These are phyloP conservation scores for Polylopha cassiicola DNA, from an alignment of 2,888 invertebrate species.

Conservation along the genomic window DNA sequence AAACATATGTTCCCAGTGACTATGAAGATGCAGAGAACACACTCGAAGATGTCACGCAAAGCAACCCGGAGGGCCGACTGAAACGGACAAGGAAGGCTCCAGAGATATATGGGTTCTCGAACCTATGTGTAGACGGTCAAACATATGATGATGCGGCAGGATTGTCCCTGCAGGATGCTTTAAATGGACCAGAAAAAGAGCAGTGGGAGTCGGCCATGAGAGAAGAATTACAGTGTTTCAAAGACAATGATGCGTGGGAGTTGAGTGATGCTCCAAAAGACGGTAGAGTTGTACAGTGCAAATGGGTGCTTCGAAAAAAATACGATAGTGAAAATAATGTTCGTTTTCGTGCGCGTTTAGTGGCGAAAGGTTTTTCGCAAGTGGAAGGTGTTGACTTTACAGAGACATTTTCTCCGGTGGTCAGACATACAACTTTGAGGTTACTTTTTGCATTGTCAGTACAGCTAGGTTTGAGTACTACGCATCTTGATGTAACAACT, in stretches of 20 bases:
- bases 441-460: slow-evolving; percentile 21
- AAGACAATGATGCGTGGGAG: slow-evolving; percentile 1
- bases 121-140: slow-evolving; percentile 2
- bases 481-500: slow-evolving; percentile 26
- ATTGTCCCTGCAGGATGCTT: too few relatives aligned
- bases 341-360: slow-evolving; percentile 23
- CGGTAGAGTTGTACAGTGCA: slow-evolving; percentile 24
- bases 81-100: slow-evolving; percentile 1
- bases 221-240: neutral
- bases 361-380: slow-evolving; percentile 23
- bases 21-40: too few relatives aligned
- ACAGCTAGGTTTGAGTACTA: slow-evolving; percentile 21
- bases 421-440: slow-evolving; percentile 24
- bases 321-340: slow-evolving; percentile 21
- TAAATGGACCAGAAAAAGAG: too few relatives aligned
- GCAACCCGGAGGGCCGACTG: too few relatives aligned
- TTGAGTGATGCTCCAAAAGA: neutral
- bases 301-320: slow-evolving; percentile 28
- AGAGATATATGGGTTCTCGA: slow-evolving; percentile 7
- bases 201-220: neutral
- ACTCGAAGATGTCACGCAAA: too few relatives aligned
- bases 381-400: slow-evolving; percentile 21
- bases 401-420: slow-evolving; percentile 28
- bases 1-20: too few relatives aligned
- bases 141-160: too few relatives aligned